Evolutionary conservation across 1,140 invertebrate genomes (phyloP).

Genomic region (Piezodorus guildinii): DNA sequence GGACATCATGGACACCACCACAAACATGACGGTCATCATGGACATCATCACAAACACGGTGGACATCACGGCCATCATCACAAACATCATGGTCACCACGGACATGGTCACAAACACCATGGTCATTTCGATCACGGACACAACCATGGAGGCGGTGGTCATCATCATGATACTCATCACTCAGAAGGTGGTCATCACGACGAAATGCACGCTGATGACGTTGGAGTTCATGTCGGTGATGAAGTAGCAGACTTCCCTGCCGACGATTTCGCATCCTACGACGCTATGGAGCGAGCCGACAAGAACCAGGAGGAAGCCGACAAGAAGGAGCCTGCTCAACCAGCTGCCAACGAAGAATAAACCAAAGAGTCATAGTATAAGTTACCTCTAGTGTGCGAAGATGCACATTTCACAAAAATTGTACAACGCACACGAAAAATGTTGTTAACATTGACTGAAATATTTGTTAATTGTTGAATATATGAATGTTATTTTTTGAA

Average conservation of each 20-base stretch:
- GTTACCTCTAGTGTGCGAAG: no score
- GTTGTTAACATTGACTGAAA: no score
- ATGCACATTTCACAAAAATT: no score
- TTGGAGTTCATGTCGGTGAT: slow-evolving; percentile 1
- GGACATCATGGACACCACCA: not conserved
- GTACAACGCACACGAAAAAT: no score
- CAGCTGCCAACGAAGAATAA: slow-evolving; percentile 2
- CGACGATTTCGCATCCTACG: slow-evolving; percentile 1
- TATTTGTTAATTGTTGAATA: no score
- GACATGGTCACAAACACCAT: slow-evolving; percentile 4
- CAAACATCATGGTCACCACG: not conserved
- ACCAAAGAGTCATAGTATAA: not conserved
- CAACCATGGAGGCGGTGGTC: not conserved
- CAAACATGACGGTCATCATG: slow-evolving; percentile 6
- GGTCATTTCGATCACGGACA: not conserved
- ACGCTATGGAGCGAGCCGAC: not conserved
- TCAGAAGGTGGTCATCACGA: not conserved
- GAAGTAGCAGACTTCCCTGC: not conserved
- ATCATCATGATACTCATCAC: no score
- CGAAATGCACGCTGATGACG: not conserved
- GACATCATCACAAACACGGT: slow-evolving; percentile 15
- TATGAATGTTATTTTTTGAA: no score
- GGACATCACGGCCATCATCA: slow-evolving; percentile 10
- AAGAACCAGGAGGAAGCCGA: not conserved
- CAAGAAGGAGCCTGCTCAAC: not conserved